A percentile compares a stretch with the other conserved stretches of the same genome.
Evolutionary conservation across 53 echinoderm and acorn worm species (phyloP).

Genomic region (Arbacia lixula): DNA sequence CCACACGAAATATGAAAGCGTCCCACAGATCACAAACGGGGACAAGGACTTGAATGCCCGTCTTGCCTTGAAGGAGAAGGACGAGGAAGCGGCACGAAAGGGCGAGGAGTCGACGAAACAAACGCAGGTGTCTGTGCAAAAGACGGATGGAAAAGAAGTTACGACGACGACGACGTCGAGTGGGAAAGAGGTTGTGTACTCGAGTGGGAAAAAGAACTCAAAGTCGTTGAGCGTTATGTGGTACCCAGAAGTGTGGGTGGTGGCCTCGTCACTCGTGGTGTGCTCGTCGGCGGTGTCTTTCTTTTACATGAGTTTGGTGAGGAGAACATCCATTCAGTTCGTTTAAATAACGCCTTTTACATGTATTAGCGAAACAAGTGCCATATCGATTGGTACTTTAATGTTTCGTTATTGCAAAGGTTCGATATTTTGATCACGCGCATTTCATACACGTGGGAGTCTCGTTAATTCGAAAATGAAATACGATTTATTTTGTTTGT

Average conservation of each 20-base stretch:
- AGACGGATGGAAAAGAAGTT: too few species aligned
- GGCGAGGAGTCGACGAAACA: neutral
- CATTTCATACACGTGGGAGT: too few species aligned
- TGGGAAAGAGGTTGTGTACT: neutral
- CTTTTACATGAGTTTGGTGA: conserved; percentile 81
- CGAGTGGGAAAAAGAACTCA: too few species aligned
- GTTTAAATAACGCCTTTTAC: too few species aligned
- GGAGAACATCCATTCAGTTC: too few species aligned
- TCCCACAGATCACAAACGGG: too few species aligned
- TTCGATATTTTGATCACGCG: too few species aligned
- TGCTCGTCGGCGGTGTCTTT: conserved; percentile 70
- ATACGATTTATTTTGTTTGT: too few species aligned
- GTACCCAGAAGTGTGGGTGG: conserved; percentile 74
- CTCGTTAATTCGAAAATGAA: too few species aligned
- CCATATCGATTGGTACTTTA: too few species aligned
- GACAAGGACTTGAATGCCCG: neutral
- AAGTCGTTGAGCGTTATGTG: neutral
- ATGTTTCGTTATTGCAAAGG: too few species aligned
- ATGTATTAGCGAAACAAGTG: too few species aligned
- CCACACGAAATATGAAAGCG: neutral
- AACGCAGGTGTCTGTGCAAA: neutral
- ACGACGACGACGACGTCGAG: neutral
- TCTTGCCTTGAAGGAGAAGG: neutral
- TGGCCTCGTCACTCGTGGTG: conserved; percentile 47
- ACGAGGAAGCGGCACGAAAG: neutral